Base-by-base conservation (phyloP, 2,888 invertebrate species). In the Drosophila birchii region DNA sequence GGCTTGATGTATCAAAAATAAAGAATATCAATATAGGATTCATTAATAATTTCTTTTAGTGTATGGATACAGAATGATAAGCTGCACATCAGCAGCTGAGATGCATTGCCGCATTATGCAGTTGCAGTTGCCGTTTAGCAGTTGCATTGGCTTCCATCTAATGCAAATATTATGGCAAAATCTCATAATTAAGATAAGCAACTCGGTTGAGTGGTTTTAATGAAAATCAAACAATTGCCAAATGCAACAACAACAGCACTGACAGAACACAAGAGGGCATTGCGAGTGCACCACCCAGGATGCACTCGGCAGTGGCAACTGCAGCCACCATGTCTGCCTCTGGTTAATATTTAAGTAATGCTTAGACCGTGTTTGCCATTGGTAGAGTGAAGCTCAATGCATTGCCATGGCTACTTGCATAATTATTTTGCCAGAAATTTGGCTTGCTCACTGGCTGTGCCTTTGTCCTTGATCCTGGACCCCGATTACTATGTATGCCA, bases 121-220 rank as follows among this genome's bases (percentile, higher is more conserved):
- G 68, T 62, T 49, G 63, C 68, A 67, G 68, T 78, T 76, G 34
- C 82, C 72, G 45, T 57, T 56, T 64, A 64, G 75, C 72, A 70
- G 66, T 58, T 55, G 68, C 70, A 68, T 55, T 55, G 64, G 41
- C 58, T 59, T 51, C 51, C 59, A 68, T 70, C 78, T 67, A 75
- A 80, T 79, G 79, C 62, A 82, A 87, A 87, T 85, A 82, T 85
- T 82, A 76, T 87, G 70, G 69, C 72, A 82, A 83, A 79, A 86
- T 86, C 86, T 82, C 75, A 82, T 86, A 88, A 88, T 86, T 88
- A 86, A 86, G 88, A 86, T 80, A 80, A 86, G 76, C 86, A 86
- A 61, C 68, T 56, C 62, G 73, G 75, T 69, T 78, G 71, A 80
- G 77, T 82, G 80, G 76, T 77, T 85, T 79, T 86, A 82, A 87